phyloP scores from a whole-genome alignment of 2,888 invertebrate species.

The Phorcus lineatus region DNA sequence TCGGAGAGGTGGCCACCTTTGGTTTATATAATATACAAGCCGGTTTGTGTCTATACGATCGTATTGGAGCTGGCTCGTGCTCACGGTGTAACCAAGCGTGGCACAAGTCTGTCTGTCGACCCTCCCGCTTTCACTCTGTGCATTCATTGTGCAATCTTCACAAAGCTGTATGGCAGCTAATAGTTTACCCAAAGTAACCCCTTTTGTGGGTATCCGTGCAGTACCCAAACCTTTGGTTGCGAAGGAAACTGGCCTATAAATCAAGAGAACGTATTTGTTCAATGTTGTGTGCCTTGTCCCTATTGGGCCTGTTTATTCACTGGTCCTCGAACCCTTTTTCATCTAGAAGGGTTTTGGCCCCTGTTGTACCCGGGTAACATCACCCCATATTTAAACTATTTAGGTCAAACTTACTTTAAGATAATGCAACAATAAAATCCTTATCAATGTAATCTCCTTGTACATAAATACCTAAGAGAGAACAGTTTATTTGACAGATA shows the following conservation, averaged over 20 bases:
- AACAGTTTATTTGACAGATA: no score
- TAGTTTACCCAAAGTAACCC: not conserved
- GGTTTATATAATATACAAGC: slow-evolving; percentile 2
- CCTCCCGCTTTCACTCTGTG: slow-evolving; percentile 12
- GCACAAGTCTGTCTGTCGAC: not conserved
- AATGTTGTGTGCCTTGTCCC: not conserved
- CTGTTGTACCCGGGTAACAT: not conserved
- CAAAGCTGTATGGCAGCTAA: not conserved
- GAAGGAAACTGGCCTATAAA: slow-evolving; percentile 12
- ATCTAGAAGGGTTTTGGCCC: not conserved
- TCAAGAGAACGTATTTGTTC: slow-evolving; percentile 12
- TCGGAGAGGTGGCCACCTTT: not conserved
- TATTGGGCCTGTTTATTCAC: not conserved
- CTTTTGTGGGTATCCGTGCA: slow-evolving; percentile 1
- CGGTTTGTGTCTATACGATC: not conserved
- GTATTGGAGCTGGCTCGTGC: not conserved
- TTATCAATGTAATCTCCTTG: no score
- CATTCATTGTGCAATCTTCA: slow-evolving; percentile 17
- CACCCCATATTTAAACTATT: not conserved
- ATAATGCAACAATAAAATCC: no score
- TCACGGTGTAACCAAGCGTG: not conserved
- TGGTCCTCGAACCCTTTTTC: not conserved
- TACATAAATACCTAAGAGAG: no score
- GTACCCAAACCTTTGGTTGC: not conserved
- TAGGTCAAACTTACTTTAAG: no score